Evolutionary conservation across 2,888 invertebrate species (phyloP), one percentile per base, ranked within the genome.

Genomic region (Perdita meconis): DNA sequence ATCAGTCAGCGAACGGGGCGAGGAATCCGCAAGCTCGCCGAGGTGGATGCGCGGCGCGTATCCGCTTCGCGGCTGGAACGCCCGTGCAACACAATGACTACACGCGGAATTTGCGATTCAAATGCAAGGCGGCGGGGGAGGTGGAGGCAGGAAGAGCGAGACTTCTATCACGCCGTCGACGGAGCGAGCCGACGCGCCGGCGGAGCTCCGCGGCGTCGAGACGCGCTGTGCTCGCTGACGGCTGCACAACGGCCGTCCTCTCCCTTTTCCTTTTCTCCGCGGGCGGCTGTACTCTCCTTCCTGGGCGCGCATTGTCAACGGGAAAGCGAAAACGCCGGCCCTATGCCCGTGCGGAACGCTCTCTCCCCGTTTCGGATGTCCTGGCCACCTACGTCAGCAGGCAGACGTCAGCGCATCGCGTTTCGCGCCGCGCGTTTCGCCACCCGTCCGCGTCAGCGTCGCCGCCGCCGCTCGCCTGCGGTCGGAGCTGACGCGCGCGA

Each of bases 341-440:
- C 30, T 68, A 24, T 63, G 80, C 51, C 64, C 67, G 67, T 59
- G n/a, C n/a, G 64, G 72, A 80, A 73, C 69, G 44, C 69, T n/a
- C n/a, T n/a, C n/a, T n/a, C n/a, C 57, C 53, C 40, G 26, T 75
- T 64, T 42, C 63, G 56, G 63, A 57, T 50, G 56, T 70, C 65
- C 56, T 34, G 70, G 26, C 55, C 67, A 61, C 80, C 87, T 81
- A 78, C 84, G 88, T 88, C 89, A 88, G 88, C 86, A 63, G 56
- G 79, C 79, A 82, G 82, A 86, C 85, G 89, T 86, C 89, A 89
- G 83, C 83, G 72, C 3, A 22, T 61, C 38, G 57, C 80, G 78
- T 81, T 83, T 80, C 22, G 80, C 78, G 81, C 83, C 86, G 69
- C 63, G 80, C 78, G 85, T 84, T 85, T 30, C 51, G 19, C 47